Evolutionary conservation across 1,140 invertebrate genomes (phyloP).

Genomic region (Trachelipus rathkii): DNA sequence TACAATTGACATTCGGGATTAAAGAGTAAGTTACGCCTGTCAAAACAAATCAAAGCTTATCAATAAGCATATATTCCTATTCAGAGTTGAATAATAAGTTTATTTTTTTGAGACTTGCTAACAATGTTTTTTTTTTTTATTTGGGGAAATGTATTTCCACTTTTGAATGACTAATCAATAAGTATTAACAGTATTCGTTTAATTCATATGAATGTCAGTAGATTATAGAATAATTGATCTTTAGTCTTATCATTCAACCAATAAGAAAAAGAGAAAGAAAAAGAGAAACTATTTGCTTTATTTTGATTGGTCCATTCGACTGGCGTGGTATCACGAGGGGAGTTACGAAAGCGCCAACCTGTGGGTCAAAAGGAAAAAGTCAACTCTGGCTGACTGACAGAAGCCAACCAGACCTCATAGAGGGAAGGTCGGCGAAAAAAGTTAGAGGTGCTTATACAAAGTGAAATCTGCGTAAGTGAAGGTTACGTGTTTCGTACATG

Average conservation of each 20-base stretch:
- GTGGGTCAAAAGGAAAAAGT: conserved; percentile 2
- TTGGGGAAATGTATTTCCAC: no score
- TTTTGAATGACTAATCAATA: not conserved
- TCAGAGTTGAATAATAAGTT: no score
- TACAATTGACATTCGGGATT: no score
- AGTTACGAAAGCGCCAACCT: not conserved
- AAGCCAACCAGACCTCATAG: not conserved
- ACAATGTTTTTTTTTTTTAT: no score
- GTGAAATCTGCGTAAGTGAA: not conserved
- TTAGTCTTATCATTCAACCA: not conserved
- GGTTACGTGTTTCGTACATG: not conserved
- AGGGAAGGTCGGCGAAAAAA: not conserved
- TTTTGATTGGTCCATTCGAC: not conserved
- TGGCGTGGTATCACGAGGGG: not conserved
- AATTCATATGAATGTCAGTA: conserved; percentile 8
- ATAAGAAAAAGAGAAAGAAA: not conserved
- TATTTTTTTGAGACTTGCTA: no score
- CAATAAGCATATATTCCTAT: no score
- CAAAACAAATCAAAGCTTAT: no score
- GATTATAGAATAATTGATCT: conserved; percentile 9
- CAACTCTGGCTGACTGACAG: not conserved
- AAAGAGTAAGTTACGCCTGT: no score
- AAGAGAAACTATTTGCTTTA: not conserved
- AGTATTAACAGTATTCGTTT: not conserved
- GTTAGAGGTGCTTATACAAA: not conserved